Base-by-base conservation (phyloP, 2,797 vertebrate species). In the Crypturellus tataupa region DNA sequence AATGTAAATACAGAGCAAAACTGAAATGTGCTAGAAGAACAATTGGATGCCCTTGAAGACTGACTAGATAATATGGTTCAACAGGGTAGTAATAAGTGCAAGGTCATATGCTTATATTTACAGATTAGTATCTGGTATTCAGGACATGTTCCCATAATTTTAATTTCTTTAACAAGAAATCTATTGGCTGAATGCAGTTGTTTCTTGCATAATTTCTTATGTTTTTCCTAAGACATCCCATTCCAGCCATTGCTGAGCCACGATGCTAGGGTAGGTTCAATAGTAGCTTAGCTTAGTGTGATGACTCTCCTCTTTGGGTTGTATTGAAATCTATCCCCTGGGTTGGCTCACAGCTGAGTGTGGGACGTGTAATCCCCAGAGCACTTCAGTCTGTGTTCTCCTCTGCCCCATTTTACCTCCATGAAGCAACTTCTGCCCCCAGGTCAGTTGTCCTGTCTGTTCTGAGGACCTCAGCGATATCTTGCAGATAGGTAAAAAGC, bases 321-420 rank as follows among this genome's bases (percentile, higher is more conserved):
- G 24, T 42, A 0, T 42, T 1, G 3, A 56, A 79, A 75, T 68
- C 44, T 19, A 5, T 82, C n/a, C 33, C n/a, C 40, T 0, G 1
- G 33, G 20, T 40, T 86, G 42, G 19, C 3, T 11, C 6, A 1
- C 37, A 53, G 29, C 21, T 83, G 47, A 4, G 23, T 3, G 0
- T 40, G 67, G 67, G 29, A 62, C 15, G 20, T 46, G 25, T 53
- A 44, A 29, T 20, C 21, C 13, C 33, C 6, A 1, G 2, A 39
- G 24, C 0, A 4, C 53, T 69, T 62, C 55, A 68, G n/a, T 2
- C 39, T 56, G 12, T 25, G n/a, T 56, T 0, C 44, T 51, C 9
- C 25, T 20, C 20, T n/a, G 11, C n/a, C 59, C 24, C 10, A 4
- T 56, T 85, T 82, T 59, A 33, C 29, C 65, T 59, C 40, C 9